These are phyloP conservation scores for Thymelicus acteon DNA, from an alignment of 2,888 invertebrate genomes.

Conservation along the genomic window DNA sequence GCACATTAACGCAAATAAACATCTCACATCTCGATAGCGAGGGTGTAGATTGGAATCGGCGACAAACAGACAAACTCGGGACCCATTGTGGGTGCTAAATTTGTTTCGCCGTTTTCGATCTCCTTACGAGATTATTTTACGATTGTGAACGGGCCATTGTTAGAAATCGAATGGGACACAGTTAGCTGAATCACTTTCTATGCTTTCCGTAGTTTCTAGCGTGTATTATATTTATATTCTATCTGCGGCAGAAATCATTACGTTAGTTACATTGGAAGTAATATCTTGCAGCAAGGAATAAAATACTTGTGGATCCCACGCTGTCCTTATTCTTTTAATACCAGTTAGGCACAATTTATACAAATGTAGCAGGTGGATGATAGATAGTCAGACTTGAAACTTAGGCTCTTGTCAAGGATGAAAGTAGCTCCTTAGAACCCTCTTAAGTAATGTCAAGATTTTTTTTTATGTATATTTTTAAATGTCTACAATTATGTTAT, in stretches of 20 bases:
- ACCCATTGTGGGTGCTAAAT: constrained; percentile 80
- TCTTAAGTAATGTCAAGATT: too few relatives aligned
- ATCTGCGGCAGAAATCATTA: constrained; percentile 1
- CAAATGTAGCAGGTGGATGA: too few relatives aligned
- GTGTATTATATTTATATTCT: neutral
- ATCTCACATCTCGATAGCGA: constrained; percentile 70
- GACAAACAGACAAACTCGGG: constrained; percentile 70
- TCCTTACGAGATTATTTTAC: constrained; percentile 75
- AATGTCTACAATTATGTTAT: too few relatives aligned
- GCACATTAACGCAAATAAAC: constrained; percentile 60
- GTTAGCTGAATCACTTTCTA: constrained; percentile 27
- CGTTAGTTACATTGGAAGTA: neutral
- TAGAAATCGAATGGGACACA: constrained; percentile 41
- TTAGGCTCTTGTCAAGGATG: too few relatives aligned
- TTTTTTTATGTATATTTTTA: too few relatives aligned
- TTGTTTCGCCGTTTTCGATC: constrained; percentile 81
- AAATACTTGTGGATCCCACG: too few relatives aligned
- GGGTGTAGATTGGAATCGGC: constrained; percentile 75
- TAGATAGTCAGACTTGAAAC: too few relatives aligned
- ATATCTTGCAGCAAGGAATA: neutral
- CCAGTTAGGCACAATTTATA: too few relatives aligned
- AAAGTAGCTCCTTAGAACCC: too few relatives aligned
- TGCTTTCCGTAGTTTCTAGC: neutral
- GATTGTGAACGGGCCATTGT: constrained; percentile 72
- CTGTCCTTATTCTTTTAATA: too few relatives aligned